Base-by-base conservation (phyloP, 2,113 vertebrate genomes). In the Oryzias curvinotus region DNA sequence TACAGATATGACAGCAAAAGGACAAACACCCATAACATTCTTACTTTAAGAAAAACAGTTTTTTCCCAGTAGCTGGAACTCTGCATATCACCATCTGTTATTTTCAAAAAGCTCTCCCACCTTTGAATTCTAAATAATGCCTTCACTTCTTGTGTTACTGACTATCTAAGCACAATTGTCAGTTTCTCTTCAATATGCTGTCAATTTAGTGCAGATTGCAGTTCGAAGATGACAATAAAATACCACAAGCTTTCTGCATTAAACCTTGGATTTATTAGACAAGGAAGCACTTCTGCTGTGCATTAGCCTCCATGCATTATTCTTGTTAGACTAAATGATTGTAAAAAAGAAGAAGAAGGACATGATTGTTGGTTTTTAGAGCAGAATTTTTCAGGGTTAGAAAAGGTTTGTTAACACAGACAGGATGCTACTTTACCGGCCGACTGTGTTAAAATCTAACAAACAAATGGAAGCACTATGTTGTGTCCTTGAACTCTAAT, bases 401-500 rank as follows among this genome's bases (percentile, higher is more conserved):
- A 58, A 36, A 68, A 76, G 72, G 67, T 77, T 71, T 61, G 69
- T 52, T 74, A 58, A 71, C 16, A 56, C 51, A 1, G 47, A 72
- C 68, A 68, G 68, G 63, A 60, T 45, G 26, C 4, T 18, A 57
- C 65, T 68, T 60, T 19, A 41, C 25, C 53, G 26, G 15, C 21
- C 0, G 5, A 5, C 26, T 3, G 41, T 49, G 18, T 55, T 68
- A 44, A 30, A 62, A 41, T 21, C 45, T 0, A 0, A 52, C 56
- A 77, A 80, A 78, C 58, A 75, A 80, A 66, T 52, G 4, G 50
- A 69, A 61, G 6, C 15, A 58, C 52, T 59, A 36, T 57, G 21
- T 43, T 28, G 61, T 50, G 72, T 82, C 85, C 85, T 84, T 87
- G 71, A 75, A 62, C 50, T 56, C n/a, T 53, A 68, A 81, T 72